These are phyloP conservation scores for Nothocercus nigrocapillus DNA, from an alignment of 2,113 vertebrate genomes.

Conservation along the genomic window DNA sequence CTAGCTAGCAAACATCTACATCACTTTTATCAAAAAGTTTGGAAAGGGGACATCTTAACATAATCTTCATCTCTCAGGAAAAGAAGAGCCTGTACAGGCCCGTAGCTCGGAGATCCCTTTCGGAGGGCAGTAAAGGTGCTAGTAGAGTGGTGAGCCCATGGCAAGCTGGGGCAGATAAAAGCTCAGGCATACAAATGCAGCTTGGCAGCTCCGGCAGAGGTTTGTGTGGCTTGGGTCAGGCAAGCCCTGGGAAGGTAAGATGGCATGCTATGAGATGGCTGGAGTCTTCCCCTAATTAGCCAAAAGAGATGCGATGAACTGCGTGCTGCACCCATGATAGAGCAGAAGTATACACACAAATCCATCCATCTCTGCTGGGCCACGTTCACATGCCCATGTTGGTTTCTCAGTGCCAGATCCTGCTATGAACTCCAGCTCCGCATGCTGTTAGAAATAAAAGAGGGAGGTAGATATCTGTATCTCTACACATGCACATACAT, in stretches of 20 bases:
- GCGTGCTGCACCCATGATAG: not conserved
- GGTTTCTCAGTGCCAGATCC: constrained; percentile 47
- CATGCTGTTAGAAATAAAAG: constrained; percentile 20
- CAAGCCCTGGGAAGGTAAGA: not conserved
- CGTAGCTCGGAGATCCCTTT: not conserved
- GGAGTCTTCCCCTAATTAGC: not conserved
- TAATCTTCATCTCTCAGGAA: not conserved
- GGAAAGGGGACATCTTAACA: not conserved
- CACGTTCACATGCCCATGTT: constrained; percentile 1
- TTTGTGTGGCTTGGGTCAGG: not conserved
- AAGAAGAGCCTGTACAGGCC: not conserved
- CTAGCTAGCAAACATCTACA: not conserved
- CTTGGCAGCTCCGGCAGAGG: not conserved
- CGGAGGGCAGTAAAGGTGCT: not conserved
- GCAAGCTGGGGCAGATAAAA: not conserved
- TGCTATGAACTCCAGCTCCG: constrained; percentile 19
- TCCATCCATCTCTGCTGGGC: constrained; percentile 21
- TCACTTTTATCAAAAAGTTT: constrained; percentile 16
- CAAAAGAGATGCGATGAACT: not conserved
- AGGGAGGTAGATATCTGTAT: constrained; percentile 31
- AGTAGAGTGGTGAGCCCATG: not conserved
- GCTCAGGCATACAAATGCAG: not conserved
- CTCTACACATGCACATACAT: not conserved
- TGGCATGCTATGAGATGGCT: not conserved
- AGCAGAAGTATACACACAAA: not conserved